Base-by-base conservation (phyloP, 2,888 invertebrate genomes). In the Yponomeuta sedellus region DNA sequence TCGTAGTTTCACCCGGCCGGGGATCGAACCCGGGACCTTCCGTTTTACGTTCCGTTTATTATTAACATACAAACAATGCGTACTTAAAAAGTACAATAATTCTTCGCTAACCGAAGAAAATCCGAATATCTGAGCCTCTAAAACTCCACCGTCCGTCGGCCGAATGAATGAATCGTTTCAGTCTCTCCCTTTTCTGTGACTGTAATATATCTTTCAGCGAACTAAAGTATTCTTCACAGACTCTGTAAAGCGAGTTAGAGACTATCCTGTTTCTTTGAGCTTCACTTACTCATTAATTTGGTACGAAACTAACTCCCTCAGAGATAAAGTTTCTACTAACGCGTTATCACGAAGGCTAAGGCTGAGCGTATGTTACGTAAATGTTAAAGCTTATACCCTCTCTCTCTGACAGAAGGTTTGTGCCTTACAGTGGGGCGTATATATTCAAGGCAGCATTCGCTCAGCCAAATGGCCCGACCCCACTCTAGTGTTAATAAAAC, bases 211-310 rank as follows among this genome's bases (percentile, higher is more conserved):
- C 39, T 62, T 61, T 39, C 39, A 10, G 10, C 12, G 2, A 34
- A 62, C 28, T 57, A 64, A 58, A 20, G 57, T 57, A 19, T 44
- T 16, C 44, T 61, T 44, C 44, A 64, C 61, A 67, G 52, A 65
- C 67, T 65, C 65, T 65, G 11, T 67, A 63, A 22, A 67, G 65
- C 65, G 67, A 65, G 66, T 62, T 56, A 61, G n/a, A 61, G 67
- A 65, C 59, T 58, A 10, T 34, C 8, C 10, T 62, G 62, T 62
- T 62, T 19, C 62, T 34, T 34, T n/a, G 19, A 62, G 40, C 62
- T 62, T 62, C 4, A 62, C 34, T 25, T 20, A 59, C 59, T 59
- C 44, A 52, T 52, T 52, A 52, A 52, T 52, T 52, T 52, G 12
- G 44, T 52, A 52, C 16, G 44, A 5, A 52, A 52, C 44, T 12